phyloP scores from a whole-genome alignment of 2,113 vertebrate species.

The Syngnathus typhle region DNA sequence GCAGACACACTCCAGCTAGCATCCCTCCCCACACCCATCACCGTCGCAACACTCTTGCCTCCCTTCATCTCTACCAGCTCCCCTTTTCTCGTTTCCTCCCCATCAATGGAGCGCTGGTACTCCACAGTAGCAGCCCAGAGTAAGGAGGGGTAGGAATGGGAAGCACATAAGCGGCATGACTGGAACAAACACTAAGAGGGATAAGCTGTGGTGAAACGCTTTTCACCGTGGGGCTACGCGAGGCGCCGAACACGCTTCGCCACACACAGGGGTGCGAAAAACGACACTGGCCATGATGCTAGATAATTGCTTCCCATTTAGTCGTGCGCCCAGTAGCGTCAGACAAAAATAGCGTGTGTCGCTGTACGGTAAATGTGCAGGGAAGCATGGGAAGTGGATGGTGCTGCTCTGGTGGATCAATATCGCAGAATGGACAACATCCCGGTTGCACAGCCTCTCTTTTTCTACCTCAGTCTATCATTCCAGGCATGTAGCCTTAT shows the following conservation, averaged over 20 bases:
- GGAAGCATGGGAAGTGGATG: conserved; percentile 58
- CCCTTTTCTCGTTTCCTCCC: conserved; percentile 45
- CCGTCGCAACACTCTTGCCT: conserved; percentile 63
- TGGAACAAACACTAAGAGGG: conserved; percentile 48
- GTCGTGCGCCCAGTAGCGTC: conserved; percentile 52
- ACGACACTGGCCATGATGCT: conserved; percentile 69
- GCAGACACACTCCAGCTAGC: conserved; percentile 64
- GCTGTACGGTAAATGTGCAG: conserved; percentile 54
- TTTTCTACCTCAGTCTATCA: background rate
- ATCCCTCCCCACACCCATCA: conserved; percentile 68
- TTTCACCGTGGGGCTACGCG: conserved; percentile 45
- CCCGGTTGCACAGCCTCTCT: conserved; percentile 33
- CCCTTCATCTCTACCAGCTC: conserved; percentile 46
- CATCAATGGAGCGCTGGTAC: conserved; percentile 52
- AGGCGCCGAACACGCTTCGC: conserved; percentile 59
- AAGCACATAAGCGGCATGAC: conserved; percentile 51
- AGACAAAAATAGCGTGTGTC: conserved; percentile 74
- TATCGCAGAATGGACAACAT: conserved; percentile 48
- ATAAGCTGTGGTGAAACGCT: conserved; percentile 55
- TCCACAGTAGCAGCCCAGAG: conserved; percentile 47
- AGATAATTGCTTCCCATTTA: conserved; percentile 76
- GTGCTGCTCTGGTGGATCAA: conserved; percentile 58
- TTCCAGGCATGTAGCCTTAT: conserved; percentile 24
- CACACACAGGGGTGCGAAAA: conserved; percentile 64
- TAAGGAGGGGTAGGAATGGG: conserved; percentile 10